Evolutionary conservation across 2,888 invertebrate genomes (phyloP).

Genomic region (Tolmerus cingulatus): DNA sequence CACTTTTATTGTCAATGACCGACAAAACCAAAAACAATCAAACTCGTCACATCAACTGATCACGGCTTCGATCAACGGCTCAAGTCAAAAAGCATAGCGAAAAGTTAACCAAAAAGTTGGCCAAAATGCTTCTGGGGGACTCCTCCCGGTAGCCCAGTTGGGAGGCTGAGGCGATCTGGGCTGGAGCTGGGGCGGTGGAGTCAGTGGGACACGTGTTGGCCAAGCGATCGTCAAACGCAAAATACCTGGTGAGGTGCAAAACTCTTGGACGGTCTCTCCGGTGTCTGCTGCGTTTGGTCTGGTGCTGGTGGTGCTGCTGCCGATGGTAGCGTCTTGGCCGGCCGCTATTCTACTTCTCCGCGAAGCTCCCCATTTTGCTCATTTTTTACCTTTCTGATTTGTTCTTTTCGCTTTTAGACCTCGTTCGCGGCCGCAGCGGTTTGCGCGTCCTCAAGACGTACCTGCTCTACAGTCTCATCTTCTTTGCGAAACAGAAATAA

Average conservation of each 20-base stretch:
- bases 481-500: constrained; percentile 17
- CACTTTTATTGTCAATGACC: constrained; percentile 25
- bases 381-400: constrained; percentile 26
- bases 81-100: constrained; percentile 13
- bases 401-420: constrained; percentile 35
- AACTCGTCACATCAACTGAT: constrained; percentile 8
- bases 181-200: constrained; percentile 48
- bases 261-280: constrained; percentile 24
- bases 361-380: constrained; percentile 4
- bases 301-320: not conserved
- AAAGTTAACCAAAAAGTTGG: constrained; percentile 16
- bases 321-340: constrained; percentile 13
- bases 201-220: constrained; percentile 60
- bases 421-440: constrained; percentile 12
- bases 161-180: not conserved
- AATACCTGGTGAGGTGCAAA: constrained; percentile 58
- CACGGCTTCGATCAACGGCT: not conserved
- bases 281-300: constrained; percentile 21
- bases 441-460: not conserved
- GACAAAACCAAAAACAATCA: not conserved
- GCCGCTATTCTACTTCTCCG: constrained; percentile 23
- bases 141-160: not conserved
- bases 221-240: constrained; percentile 63
- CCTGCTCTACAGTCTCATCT: constrained; percentile 21
- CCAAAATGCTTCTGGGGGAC: constrained; percentile 11